Evolutionary conservation across 2,113 vertebrate species (phyloP), one percentile per base, ranked within the genome.

Genomic region (Poecilia latipinna): DNA sequence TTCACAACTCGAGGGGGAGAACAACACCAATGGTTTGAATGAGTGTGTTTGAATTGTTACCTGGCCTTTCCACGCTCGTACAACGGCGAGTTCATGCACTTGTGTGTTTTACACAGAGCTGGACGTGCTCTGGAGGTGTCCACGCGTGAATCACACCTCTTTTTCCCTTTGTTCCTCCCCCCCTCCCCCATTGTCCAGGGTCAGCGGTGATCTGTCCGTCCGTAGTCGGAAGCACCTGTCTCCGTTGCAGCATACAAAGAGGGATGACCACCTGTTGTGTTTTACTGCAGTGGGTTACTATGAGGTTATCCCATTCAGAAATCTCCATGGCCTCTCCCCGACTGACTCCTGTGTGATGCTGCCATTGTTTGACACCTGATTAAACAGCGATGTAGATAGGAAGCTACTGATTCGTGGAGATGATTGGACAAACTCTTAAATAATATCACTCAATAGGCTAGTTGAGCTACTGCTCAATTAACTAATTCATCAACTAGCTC

Each of bases 181-280:
- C 78, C 61, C 82, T 77, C 61, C 77, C 67, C 83, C 78, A 87
- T 92, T 92, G 88, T 90, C 65, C 75, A 8, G 67, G 74, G 80
- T 82, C 86, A 82, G 78, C 69, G 74, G 86, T 72, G 80, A 88
- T 79, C 74, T 61, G 69, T 73, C 33, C 60, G 66, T 28, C 24
- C 54, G 0, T 37, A 54, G 80, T 82, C 84, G 89, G 92, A 93
- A 91, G 87, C 91, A 90, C 89, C 91, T 92, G 91, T 82, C 89
- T 86, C 64, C 79, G 74, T 22, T 51, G 51, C 70, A 11, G 65
- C 19, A 68, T 79, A 82, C 77, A 82, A 87, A 90, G 83, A 88
- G 72, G 82, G 84, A 90, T 71, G 83, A 79, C 90, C 90, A 86
- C 90, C 88, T 90, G 90, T 73, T 89, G 88, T 79, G 85, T 88